Percentiles rank a stretch among this genome's conserved stretches.
These are phyloP conservation scores for Phymatocera aterrima DNA, from an alignment of 2,888 invertebrate species.

Conservation along the genomic window DNA sequence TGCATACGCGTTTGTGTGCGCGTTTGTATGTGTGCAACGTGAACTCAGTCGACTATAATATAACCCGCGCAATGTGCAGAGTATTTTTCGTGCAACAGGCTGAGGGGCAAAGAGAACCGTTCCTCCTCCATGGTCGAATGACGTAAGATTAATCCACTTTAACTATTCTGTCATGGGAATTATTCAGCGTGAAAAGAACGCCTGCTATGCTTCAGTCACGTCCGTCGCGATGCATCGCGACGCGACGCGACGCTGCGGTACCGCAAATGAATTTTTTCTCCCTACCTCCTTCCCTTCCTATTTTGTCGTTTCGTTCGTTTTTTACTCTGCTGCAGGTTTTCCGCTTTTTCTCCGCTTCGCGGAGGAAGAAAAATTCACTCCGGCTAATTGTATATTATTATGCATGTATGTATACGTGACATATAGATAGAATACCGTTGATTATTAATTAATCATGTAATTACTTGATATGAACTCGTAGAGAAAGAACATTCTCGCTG, in stretches of 20 bases:
- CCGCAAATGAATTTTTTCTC: neutral
- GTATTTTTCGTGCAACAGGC: conserved; percentile 5
- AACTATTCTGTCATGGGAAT: conserved; percentile 40
- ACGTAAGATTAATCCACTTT: conserved; percentile 37
- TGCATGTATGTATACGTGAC: neutral
- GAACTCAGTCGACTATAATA: neutral
- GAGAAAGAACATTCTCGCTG: no score
- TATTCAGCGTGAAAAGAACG: conserved; percentile 13
- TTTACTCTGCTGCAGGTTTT: neutral
- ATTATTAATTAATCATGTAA: no score
- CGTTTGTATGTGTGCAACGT: neutral
- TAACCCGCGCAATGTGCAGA: neutral
- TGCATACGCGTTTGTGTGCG: conserved; percentile 37
- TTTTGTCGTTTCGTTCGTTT: no score
- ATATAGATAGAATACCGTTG: no score
- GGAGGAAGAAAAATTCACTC: neutral
- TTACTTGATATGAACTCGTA: no score
- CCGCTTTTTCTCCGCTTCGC: neutral
- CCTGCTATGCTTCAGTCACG: neutral
- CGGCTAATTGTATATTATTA: neutral
- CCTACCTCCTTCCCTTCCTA: neutral
- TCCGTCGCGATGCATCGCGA: no score
- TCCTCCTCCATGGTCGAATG: neutral
- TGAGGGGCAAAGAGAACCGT: neutral
- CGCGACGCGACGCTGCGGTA: neutral